Evolutionary conservation across 1,140 invertebrate species (phyloP), one percentile per base, ranked within the genome.

Genomic region (Drosophila dunni): DNA sequence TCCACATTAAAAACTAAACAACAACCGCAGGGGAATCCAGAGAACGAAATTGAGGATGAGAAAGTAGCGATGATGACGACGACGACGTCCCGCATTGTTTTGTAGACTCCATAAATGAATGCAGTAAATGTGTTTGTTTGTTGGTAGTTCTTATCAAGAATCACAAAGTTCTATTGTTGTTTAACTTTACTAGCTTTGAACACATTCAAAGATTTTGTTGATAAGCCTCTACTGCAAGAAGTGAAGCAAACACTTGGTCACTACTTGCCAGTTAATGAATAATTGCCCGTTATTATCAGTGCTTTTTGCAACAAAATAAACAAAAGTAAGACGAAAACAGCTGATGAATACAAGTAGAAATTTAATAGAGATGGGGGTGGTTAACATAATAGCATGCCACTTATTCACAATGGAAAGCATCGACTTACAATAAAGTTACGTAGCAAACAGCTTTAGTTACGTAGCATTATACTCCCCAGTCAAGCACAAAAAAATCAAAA

Each of bases 111-210:
- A 81, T 78, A 68, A 85, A 85, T 78, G 65, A 86, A 78, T 85
- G 74, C 73, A 86, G 81, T 81, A 75, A 78, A 76, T 75, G 51
- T 53, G 56, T 81, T 84, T 84, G 78, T 80, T 84, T 81, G 78
- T 50, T 85, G 58, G 40, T 60, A 54, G 9, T 38, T 62, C 56
- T 61, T 48, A 44, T 66, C 67, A 48, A 38, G 33, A 58, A 17
- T 13, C 40, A 11, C 15, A 42, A 46, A 69, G 72, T 60, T 56
- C 17, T 75, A 57, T 69, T 78, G 56, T 81, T 75, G 60, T 54
- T 74, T 77, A 48, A 34, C 53, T 57, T 75, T 62, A 69, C 48
- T 51, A 54, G 33, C 38, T 36, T 72, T 69, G 58, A 62, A 60
- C 76, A 67, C 44, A 57, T 48, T 66, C 36, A 8, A 50, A 7